These are phyloP conservation scores for Pangasius larnaudii DNA, from an alignment of 2,797 vertebrate genomes.

Conservation along the genomic window DNA sequence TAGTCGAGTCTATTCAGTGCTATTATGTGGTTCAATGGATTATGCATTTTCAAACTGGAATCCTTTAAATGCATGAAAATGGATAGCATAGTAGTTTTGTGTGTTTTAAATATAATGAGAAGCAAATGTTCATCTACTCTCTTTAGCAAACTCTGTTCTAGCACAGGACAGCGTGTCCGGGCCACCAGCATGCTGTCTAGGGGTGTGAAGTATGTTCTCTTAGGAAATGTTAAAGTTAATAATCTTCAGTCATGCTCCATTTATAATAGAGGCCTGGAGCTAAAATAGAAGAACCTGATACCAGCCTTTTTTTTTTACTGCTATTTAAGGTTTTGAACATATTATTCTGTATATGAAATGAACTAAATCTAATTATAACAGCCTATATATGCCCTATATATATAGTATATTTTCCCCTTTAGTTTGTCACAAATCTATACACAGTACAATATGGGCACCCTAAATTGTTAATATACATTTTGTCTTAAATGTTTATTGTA, in stretches of 20 bases:
- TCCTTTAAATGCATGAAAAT: constrained; percentile 48
- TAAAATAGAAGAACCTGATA: constrained; percentile 57
- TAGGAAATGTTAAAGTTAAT: constrained; percentile 57
- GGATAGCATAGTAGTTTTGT: constrained; percentile 47
- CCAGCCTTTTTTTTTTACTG: background rate
- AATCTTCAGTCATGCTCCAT: constrained; percentile 56
- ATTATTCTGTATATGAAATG: constrained; percentile 2
- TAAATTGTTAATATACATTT: background rate
- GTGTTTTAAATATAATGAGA: constrained; percentile 50
- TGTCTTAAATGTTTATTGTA: background rate
- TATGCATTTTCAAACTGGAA: constrained; percentile 42
- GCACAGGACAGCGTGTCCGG: constrained; percentile 43
- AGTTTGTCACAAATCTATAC: background rate
- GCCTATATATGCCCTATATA: background rate
- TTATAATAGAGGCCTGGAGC: constrained; percentile 53
- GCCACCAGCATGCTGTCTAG: constrained; percentile 38
- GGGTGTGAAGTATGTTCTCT: constrained; percentile 50
- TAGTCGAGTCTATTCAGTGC: constrained; percentile 40
- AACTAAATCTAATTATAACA: constrained; percentile 20
- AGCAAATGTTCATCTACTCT: constrained; percentile 51
- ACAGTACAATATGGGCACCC: background rate
- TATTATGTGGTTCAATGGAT: constrained; percentile 53
- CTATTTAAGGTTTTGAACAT: constrained; percentile 32
- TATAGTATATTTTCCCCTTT: background rate
- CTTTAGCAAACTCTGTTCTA: constrained; percentile 32